A percentile compares a stretch with the other conserved stretches of the same genome.
These are phyloP conservation scores for Scomber colias DNA, from an alignment of 2,113 vertebrate genomes.

Conservation along the genomic window DNA sequence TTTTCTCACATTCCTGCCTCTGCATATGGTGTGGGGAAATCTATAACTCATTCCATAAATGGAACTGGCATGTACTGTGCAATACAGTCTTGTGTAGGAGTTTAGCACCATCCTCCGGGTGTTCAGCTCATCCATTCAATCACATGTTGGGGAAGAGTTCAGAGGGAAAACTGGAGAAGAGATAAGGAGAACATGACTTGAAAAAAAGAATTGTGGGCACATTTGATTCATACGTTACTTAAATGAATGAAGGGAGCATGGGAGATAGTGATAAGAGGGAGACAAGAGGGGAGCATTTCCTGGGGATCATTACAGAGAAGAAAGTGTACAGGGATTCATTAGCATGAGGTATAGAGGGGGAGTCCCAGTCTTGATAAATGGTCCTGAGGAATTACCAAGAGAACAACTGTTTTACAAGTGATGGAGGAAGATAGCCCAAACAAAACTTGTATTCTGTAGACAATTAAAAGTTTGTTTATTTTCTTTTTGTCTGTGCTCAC, in stretches of 20 bases:
- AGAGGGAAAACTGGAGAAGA: neutral
- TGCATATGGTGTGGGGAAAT: constrained; percentile 50
- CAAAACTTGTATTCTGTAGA: constrained; percentile 46
- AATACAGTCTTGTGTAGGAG: constrained; percentile 49
- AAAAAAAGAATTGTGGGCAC: constrained; percentile 60
- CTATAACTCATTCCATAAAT: constrained; percentile 69
- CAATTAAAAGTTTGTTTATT: constrained; percentile 49
- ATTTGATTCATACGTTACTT: constrained; percentile 64
- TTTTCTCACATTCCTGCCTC: constrained; percentile 51
- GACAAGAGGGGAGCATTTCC: constrained; percentile 65
- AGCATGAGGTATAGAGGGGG: constrained; percentile 59
- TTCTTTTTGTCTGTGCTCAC: neutral
- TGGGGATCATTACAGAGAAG: constrained; percentile 68
- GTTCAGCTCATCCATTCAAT: constrained; percentile 63
- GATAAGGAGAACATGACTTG: constrained; percentile 60
- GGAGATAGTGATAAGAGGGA: constrained; percentile 68
- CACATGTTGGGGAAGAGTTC: constrained; percentile 32
- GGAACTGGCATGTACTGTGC: constrained; percentile 55
- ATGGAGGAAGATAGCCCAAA: constrained; percentile 37
- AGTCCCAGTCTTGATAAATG: constrained; percentile 63
- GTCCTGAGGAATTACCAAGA: constrained; percentile 52
- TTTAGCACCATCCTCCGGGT: constrained; percentile 50
- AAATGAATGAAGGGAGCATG: constrained; percentile 69
- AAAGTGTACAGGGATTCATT: constrained; percentile 68
- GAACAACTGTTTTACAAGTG: constrained; percentile 55